phyloP scores from a whole-genome alignment of 1,140 invertebrate genomes.

The Drosophila nigrodunni region DNA sequence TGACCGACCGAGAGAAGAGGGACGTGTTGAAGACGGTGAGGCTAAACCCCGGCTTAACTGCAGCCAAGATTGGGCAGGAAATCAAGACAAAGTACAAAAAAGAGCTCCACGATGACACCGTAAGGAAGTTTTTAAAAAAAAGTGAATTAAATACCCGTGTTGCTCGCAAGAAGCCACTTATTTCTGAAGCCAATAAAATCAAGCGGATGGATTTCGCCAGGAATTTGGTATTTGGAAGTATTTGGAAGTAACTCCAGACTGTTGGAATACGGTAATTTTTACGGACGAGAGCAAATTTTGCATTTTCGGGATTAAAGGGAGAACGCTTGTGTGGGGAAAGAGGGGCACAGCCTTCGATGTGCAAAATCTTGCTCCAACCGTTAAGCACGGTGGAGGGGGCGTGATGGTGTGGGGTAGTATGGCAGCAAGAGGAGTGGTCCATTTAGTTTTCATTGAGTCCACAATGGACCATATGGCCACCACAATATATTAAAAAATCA shows the following conservation, averaged over 20 bases:
- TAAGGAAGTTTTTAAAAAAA: neutral
- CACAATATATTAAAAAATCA: too few species aligned
- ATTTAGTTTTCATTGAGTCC: too few species aligned
- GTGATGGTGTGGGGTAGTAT: too few species aligned
- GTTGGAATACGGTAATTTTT: slow-evolving; percentile 16
- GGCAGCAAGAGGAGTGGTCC: too few species aligned
- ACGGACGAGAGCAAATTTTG: slow-evolving; percentile 28
- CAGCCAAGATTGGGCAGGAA: neutral
- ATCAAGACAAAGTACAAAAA: neutral
- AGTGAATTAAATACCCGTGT: neutral
- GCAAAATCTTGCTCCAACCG: slow-evolving; percentile 21
- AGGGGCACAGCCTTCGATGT: slow-evolving; percentile 10
- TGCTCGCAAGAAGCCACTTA: neutral
- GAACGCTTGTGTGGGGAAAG: slow-evolving; percentile 21
- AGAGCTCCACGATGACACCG: slow-evolving; percentile 2
- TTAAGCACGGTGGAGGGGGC: neutral
- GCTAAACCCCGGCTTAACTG: neutral
- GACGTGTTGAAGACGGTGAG: slow-evolving; percentile 2
- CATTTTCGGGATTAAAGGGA: slow-evolving; percentile 30
- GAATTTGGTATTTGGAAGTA: too few species aligned
- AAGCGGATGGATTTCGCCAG: neutral
- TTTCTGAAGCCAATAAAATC: neutral
- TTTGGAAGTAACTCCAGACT: neutral
- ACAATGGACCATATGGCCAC: too few species aligned
- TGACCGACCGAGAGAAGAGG: slow-evolving; percentile 1